Evolutionary conservation across 2,888 invertebrate genomes (phyloP).

Genomic region (Pogonocherus hispidulus): DNA sequence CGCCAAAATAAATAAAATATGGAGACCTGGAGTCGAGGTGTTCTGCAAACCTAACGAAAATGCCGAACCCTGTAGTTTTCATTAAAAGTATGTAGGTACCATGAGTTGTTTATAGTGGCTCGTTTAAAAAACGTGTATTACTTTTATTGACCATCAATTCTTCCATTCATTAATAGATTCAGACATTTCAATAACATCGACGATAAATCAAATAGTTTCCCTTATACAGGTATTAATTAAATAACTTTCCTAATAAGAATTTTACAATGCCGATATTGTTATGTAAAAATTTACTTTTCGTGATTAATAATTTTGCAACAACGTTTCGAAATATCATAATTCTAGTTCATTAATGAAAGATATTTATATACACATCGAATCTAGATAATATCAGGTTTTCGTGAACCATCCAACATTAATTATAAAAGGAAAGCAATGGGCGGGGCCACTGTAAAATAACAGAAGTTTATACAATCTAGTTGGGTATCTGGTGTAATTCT

Average conservation of each 20-base stretch:
- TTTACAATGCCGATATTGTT: constrained; percentile 9
- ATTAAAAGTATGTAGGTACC: too few species aligned
- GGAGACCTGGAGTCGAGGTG: too few species aligned
- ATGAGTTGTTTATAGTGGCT: too few species aligned
- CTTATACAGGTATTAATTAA: constrained; percentile 2
- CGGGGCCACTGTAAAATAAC: constrained; percentile 55
- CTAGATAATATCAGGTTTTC: constrained; percentile 54
- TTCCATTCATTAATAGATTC: background rate
- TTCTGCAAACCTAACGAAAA: too few species aligned
- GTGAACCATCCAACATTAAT: constrained; percentile 58
- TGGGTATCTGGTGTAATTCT: constrained; percentile 9
- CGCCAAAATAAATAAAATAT: too few species aligned
- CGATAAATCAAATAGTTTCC: background rate
- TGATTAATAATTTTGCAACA: constrained; percentile 29
- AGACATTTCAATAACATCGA: background rate
- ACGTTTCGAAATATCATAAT: constrained; percentile 26
- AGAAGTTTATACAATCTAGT: constrained; percentile 55
- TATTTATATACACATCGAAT: constrained; percentile 44
- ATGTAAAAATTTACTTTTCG: constrained; percentile 15
- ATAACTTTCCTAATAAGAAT: constrained; percentile 8
- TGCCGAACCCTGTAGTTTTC: too few species aligned
- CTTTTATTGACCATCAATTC: background rate
- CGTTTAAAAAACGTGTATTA: too few species aligned
- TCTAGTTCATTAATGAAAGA: constrained; percentile 19
- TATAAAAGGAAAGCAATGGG: constrained; percentile 58